Evolutionary conservation across 1,140 invertebrate species (phyloP), one percentile per base, ranked within the genome.

Genomic region (Lordiphosa stackelbergi): DNA sequence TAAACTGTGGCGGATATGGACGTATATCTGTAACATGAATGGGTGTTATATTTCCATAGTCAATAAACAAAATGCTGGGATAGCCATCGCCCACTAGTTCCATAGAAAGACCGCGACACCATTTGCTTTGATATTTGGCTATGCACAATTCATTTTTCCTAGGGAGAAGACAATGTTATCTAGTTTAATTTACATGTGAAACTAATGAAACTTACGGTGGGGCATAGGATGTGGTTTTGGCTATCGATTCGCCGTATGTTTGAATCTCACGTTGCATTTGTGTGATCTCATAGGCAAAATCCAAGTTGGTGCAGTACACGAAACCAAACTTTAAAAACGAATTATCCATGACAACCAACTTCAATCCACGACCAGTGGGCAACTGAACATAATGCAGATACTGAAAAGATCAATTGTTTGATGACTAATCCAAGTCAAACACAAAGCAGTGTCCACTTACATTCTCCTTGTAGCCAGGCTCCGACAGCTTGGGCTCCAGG

Each of bases 1-100:
- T 73, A 47, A 87, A 78, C 28, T 86, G 66, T 28, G 52, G 37
- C 2, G 85, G 83, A 58, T 87, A 87, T 2, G 55, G 69, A 4
- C 68, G 69, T 46, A 87, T 87, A 7, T 85, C 48, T 1, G 69
- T 35, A 0, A 87, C 53, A 41, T 69, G 53, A 0, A 64, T 61
- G 1, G 69, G 56, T 1, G 47, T 47, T 34, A 87, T 73, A 22
- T 87, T 85, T 1, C 85, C 85, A 31, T 87, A 85, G 38, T 87
- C 85, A 2, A 87, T 24, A 24, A 87, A 87, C n/a, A 85, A 46
- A 11, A 87, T 79, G 40, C 77, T 79, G 0, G 85, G 85, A 36
- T 83, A 61, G 6, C 85, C 85, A 75, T 87, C 85, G 5, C 85
- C 85, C 7, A 87, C 75, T 6, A 69, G 48, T 41, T 87, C 85